Evolutionary conservation across 1,140 invertebrate genomes (phyloP), one percentile per base, ranked within the genome.

Genomic region (Archivesica marissinica): DNA sequence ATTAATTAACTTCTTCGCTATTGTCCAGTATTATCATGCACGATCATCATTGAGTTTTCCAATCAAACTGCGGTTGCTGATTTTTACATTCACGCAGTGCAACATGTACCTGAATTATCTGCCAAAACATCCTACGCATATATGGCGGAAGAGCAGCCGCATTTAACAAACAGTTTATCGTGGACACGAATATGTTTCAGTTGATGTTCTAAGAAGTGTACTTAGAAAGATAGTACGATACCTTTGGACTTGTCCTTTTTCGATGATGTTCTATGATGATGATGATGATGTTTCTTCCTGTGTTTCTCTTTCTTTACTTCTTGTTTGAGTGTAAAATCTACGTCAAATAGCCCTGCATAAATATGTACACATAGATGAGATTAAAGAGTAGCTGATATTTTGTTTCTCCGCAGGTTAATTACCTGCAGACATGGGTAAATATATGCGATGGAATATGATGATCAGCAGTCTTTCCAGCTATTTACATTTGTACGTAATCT

Each of bases 301-400:
- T 72, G 80, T 64, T 72, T 74, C 39, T 83, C 76, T 9, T 54
- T 78, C 56, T 86, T 86, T 35, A 13, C 64, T n/a, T 88, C 85
- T 47, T 87, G 83, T 64, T 89, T 89, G 23, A 80, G 50, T 25
- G 92, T 93, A 80, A 92, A 91, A 78, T 93, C 92, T 30, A 90
- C 76, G 68, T 93, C 91, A 89, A 89, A 92, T 28, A 93, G 66
- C 80, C 92, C 92, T 93, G 82, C 25, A 85, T 15, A 59, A 28
- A 11, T 3, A 30, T 7, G 23, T 56, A 6, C 6, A 25, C 13
- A 15, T 56, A 56, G 52, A 56, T n/a, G 6, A 11, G 44, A 47
- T 47, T 11, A 47, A 47, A 20, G 20, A 47, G 9, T 9, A 11
- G 44, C 44, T 47, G 20, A 47, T 11, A 47, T 11, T 20, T 11